Percentiles rank a stretch among this genome's conserved stretches.
Evolutionary conservation across 2,113 vertebrate species (phyloP).

Genomic region (Petromus typicus): DNA sequence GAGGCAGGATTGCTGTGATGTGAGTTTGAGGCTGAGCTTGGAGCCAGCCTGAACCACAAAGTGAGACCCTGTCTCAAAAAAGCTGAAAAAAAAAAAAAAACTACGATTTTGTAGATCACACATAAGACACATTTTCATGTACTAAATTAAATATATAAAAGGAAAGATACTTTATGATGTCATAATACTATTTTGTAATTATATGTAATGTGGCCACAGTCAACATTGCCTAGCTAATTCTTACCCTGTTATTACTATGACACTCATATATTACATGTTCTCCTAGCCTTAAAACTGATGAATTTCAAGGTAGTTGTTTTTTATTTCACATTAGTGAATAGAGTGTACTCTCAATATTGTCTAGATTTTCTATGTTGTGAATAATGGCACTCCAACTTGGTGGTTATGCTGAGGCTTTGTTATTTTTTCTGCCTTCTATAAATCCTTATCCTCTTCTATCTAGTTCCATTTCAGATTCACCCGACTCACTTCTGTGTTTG

Average conservation of each 20-base stretch:
- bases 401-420: background rate
- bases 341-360: background rate
- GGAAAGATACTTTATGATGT: background rate
- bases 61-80: no score
- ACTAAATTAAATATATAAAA: constrained; percentile 17
- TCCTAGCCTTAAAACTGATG: constrained; percentile 1
- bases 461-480: background rate
- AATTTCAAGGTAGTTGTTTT: background rate
- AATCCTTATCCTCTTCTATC: background rate
- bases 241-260: background rate
- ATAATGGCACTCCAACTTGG: background rate
- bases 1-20: no score
- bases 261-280: background rate
- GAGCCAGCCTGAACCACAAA: no score
- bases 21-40: no score
- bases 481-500: background rate
- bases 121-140: background rate
- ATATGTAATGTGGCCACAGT: background rate
- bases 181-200: background rate
- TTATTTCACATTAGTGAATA: background rate
- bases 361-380: background rate
- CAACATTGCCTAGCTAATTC: background rate
- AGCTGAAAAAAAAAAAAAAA: no score
- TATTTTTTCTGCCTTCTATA: background rate
- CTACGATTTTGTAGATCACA: background rate